These are phyloP conservation scores for Metallyticus violacea DNA, from an alignment of 2,888 invertebrate genomes.

Conservation along the genomic window DNA sequence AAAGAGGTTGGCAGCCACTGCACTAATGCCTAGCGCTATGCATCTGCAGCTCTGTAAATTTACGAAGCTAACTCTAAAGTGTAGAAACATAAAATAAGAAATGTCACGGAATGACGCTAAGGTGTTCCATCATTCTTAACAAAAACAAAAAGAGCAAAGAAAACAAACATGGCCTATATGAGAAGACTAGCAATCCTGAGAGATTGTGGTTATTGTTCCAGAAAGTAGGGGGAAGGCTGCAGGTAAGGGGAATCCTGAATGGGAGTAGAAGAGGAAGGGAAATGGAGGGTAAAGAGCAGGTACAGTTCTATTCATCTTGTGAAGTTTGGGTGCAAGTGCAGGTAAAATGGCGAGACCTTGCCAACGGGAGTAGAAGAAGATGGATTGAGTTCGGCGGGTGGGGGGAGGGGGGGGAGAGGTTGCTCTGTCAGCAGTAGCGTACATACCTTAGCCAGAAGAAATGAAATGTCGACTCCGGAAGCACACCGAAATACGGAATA, in stretches of 20 bases:
- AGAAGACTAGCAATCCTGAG: neutral
- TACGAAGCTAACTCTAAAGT: neutral
- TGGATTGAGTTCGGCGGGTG: too few relatives aligned
- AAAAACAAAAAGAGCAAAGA: neutral
- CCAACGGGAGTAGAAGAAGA: too few relatives aligned
- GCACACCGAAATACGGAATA: too few relatives aligned
- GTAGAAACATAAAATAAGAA: neutral
- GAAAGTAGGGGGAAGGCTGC: neutral
- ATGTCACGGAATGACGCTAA: neutral
- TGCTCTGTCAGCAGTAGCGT: neutral
- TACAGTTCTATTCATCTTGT: neutral
- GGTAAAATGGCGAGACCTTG: neutral
- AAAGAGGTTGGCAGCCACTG: too few relatives aligned
- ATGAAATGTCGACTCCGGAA: too few relatives aligned
- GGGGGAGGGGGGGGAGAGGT: neutral
- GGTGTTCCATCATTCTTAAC: neutral
- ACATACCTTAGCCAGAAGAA: neutral
- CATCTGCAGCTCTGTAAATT: neutral
- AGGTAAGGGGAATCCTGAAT: neutral
- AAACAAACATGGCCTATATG: too few relatives aligned
- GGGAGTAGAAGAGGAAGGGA: neutral
- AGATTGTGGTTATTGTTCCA: neutral
- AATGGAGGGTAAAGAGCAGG: neutral
- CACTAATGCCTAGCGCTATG: too few relatives aligned
- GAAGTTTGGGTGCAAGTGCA: too few relatives aligned